phyloP scores from a whole-genome alignment of 2,113 vertebrate genomes.

The Clinocottus analis region DNA sequence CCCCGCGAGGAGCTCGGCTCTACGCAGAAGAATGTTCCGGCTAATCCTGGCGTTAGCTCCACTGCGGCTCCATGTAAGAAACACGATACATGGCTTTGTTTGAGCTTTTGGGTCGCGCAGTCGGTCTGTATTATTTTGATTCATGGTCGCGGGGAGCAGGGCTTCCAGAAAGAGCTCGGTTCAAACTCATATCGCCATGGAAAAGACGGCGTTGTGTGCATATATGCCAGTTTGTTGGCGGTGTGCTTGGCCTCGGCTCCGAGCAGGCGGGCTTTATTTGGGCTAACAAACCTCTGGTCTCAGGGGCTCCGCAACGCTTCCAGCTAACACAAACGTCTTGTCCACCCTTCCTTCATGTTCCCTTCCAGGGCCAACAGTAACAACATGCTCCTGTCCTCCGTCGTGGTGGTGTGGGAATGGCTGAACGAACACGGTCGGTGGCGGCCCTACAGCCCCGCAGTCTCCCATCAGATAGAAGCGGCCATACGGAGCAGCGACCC shows the following conservation, averaged over 20 bases:
- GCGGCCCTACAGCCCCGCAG: slow-evolving; percentile 91
- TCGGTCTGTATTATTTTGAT: background rate
- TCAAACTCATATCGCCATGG: background rate
- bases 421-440: slow-evolving; percentile 93
- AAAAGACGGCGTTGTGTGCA: background rate
- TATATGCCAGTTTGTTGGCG: background rate
- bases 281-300: background rate
- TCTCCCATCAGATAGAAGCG: slow-evolving; percentile 93
- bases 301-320: background rate
- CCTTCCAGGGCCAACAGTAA: slow-evolving; percentile 71
- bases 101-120: background rate
- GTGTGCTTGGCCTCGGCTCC: slow-evolving; percentile 22
- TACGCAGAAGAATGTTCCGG: slow-evolving; percentile 58
- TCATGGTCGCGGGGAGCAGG: background rate
- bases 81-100: background rate
- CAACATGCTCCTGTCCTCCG: slow-evolving; percentile 89
- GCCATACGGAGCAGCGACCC: slow-evolving; percentile 87
- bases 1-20: slow-evolving; percentile 59
- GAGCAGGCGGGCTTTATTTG: slow-evolving; percentile 7
- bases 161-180: rapidly evolving
- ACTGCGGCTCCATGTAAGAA: slow-evolving; percentile 74
- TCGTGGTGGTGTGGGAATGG: slow-evolving; percentile 95
- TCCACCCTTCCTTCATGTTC: background rate
- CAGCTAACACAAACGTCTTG: background rate
- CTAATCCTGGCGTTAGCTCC: slow-evolving; percentile 61